These are phyloP conservation scores for Microtus pennsylvanicus DNA, from an alignment of 2,113 vertebrate genomes.

Conservation along the genomic window DNA sequence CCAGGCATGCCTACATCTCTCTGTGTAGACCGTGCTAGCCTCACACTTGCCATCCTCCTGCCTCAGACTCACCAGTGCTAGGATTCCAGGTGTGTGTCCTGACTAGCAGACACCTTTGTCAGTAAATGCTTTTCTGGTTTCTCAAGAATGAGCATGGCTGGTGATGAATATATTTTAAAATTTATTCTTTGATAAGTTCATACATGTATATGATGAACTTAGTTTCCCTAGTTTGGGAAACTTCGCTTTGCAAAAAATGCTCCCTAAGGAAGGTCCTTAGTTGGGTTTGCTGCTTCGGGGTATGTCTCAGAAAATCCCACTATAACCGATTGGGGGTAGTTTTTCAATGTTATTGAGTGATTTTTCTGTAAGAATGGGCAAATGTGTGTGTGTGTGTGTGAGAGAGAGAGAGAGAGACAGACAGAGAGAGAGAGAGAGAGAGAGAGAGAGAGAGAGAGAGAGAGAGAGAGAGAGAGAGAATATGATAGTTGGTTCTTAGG, in stretches of 20 bases:
- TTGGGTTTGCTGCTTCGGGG: not conserved
- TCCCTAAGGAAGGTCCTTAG: not conserved
- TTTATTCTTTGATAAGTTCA: not conserved
- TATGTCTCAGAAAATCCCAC: too few relatives aligned
- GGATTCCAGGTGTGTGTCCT: not conserved
- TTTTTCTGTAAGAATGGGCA: too few relatives aligned
- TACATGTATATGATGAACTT: not conserved
- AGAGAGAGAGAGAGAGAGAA: not conserved
- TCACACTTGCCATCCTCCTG: not conserved
- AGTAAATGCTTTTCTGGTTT: slow-evolving; percentile 27
- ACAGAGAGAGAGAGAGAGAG: not conserved
- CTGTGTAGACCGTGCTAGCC: not conserved
- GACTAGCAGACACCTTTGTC: not conserved
- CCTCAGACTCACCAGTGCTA: not conserved
- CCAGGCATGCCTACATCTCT: not conserved
- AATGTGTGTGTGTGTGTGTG: too few relatives aligned
- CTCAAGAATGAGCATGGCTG: not conserved
- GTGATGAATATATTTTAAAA: not conserved
- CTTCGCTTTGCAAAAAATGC: slow-evolving; percentile 5
- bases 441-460: not conserved
- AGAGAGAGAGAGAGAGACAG: too few relatives aligned
- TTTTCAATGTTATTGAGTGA: not conserved
- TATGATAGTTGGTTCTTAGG: not conserved
- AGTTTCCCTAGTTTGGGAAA: not conserved
- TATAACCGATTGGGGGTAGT: too few relatives aligned